Conservation (phyloP, 2,888 invertebrate species). For the Brachypterus glaber region DNA sequence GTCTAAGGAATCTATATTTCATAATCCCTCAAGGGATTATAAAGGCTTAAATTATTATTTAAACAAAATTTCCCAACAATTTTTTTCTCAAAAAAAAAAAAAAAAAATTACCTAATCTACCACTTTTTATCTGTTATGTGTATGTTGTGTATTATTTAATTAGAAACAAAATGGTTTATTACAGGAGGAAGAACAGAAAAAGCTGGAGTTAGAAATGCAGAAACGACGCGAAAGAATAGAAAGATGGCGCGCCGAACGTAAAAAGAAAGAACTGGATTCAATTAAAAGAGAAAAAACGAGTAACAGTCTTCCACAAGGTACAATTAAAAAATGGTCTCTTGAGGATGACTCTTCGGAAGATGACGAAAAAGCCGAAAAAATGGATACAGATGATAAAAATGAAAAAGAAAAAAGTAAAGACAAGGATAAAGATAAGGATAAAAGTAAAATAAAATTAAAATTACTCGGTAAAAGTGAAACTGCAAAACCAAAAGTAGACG, state of each 20-base stretch:
- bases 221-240: conserved; percentile 92
- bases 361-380: conserved; percentile 50
- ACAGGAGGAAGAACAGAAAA: conserved; percentile 81
- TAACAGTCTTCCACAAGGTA: conserved; percentile 48
- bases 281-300: conserved; percentile 67
- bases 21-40: background rate
- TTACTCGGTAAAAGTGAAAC: conserved; percentile 30
- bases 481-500: conserved; percentile 24
- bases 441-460: conserved; percentile 44
- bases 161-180: no score
- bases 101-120: background rate
- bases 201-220: conserved; percentile 90
- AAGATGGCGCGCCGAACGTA: conserved; percentile 89
- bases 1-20: no score
- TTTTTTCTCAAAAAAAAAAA: no score
- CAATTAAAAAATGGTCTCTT: conserved; percentile 83
- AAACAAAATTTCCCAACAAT: background rate
- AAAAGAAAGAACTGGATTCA: conserved; percentile 74
- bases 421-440: conserved; percentile 40
- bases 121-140: background rate
- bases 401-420: conserved; percentile 7
- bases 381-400: background rate
- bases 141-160: no score
- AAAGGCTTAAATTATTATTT: background rate
- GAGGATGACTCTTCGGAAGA: conserved; percentile 96